phyloP scores from a whole-genome alignment of 1,140 invertebrate genomes.

The Drosophila nannoptera region DNA sequence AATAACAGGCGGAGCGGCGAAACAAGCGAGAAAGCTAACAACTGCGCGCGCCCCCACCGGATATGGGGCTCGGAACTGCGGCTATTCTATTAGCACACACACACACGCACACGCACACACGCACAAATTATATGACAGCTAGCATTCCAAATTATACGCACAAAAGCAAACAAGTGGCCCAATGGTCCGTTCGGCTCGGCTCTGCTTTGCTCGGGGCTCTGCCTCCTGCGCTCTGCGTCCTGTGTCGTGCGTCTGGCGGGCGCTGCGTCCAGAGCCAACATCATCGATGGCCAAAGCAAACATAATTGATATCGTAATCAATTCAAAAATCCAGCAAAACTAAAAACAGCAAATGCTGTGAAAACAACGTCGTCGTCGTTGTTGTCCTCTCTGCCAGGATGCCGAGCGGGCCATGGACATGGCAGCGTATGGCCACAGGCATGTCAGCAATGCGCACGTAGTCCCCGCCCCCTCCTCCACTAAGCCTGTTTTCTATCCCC shows the following conservation, averaged over 20 bases:
- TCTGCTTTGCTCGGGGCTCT: neutral
- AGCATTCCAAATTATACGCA: constrained; percentile 58
- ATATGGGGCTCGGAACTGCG: constrained; percentile 40
- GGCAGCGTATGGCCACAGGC: constrained; percentile 58
- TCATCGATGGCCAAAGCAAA: constrained; percentile 69
- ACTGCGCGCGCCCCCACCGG: constrained; percentile 40
- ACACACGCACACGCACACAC: constrained; percentile 32
- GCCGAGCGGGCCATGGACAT: constrained; percentile 42
- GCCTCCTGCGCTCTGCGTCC: constrained; percentile 12
- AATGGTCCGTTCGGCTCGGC: constrained; percentile 2
- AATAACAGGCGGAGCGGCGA: constrained; percentile 62
- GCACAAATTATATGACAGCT: constrained; percentile 21
- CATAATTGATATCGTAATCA: constrained; percentile 78
- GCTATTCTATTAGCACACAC: constrained; percentile 67
- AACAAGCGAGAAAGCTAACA: constrained; percentile 51
- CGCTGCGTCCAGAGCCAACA: constrained; percentile 22
- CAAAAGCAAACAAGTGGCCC: constrained; percentile 67
- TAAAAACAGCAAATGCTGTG: constrained; percentile 74
- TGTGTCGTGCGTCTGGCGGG: neutral
- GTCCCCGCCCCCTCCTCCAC: constrained; percentile 5
- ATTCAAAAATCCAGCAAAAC: constrained; percentile 75
- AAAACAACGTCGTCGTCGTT: constrained; percentile 50
- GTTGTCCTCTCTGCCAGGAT: constrained; percentile 3
- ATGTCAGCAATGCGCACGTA: constrained; percentile 51
- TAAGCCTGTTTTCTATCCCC: constrained; percentile 1